A percentile compares a stretch with the other conserved stretches of the same genome.
These are phyloP conservation scores for Darevskia nairensis DNA, from an alignment of 2,797 vertebrate species.

Conservation along the genomic window DNA sequence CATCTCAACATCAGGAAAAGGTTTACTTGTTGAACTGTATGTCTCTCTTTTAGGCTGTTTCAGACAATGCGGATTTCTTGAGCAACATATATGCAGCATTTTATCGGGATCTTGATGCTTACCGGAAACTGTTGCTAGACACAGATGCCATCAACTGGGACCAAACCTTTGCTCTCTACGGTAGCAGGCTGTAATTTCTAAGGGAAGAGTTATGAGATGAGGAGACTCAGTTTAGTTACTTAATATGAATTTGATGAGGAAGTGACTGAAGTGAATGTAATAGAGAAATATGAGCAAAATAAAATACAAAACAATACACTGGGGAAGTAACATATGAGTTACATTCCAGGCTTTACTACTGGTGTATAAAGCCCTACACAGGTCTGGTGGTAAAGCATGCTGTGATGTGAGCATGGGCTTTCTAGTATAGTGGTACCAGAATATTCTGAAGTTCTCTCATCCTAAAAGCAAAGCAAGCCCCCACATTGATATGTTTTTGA, in stretches of 20 bases:
- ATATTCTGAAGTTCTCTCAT: too few relatives aligned
- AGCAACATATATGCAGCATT: constrained; percentile 7
- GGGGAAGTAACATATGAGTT: too few relatives aligned
- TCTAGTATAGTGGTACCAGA: too few relatives aligned
- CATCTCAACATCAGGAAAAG: not conserved
- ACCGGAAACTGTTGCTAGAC: not conserved
- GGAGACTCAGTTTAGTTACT: not conserved
- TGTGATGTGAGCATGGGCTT: too few relatives aligned
- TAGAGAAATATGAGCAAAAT: not conserved
- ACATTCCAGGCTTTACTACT: too few relatives aligned
- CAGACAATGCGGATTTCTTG: not conserved
- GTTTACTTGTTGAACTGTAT: not conserved
- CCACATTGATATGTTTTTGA: too few relatives aligned
- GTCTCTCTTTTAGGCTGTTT: not conserved
- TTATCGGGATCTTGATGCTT: not conserved
- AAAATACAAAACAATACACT: not conserved
- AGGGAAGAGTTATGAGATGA: not conserved
- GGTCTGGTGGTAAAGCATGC: too few relatives aligned
- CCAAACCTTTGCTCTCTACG: not conserved
- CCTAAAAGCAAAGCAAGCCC: too few relatives aligned
- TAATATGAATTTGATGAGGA: not conserved
- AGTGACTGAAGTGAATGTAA: not conserved
- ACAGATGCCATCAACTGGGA: constrained; percentile 23
- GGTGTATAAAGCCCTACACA: too few relatives aligned
- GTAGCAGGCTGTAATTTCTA: not conserved